phyloP scores from a whole-genome alignment of 1,140 invertebrate species.

The Drosophila tani region DNA sequence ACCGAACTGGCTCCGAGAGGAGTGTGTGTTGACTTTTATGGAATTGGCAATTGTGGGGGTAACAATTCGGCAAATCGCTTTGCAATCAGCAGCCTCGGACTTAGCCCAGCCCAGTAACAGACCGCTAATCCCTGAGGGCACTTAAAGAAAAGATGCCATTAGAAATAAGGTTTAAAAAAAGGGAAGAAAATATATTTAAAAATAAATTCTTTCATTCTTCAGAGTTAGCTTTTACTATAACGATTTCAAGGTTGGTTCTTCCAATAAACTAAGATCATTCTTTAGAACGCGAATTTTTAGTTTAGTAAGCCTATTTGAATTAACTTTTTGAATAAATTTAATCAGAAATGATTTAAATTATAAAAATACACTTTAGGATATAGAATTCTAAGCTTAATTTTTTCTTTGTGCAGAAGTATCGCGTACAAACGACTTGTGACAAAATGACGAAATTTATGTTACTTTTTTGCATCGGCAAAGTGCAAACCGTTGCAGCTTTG shows the following conservation, averaged over 20 bases:
- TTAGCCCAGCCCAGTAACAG: conserved; percentile 45
- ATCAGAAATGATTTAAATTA: not conserved
- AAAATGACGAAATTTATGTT: conserved; percentile 82
- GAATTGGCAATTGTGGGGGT: conserved; percentile 64
- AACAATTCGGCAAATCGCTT: conserved; percentile 73
- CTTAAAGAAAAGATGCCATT: not conserved
- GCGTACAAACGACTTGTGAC: conserved; percentile 70
- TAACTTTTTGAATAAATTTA: too few relatives aligned
- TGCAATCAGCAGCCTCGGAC: conserved; percentile 59
- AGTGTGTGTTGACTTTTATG: conserved; percentile 70
- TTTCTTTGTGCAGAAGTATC: conserved; percentile 29
- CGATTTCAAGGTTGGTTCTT: too few relatives aligned
- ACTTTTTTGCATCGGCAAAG: conserved; percentile 70
- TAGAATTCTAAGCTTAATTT: not conserved
- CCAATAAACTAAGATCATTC: too few relatives aligned
- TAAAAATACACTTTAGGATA: not conserved
- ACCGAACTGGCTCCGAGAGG: conserved; percentile 20
- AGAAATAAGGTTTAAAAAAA: not conserved
- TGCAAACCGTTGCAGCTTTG: conserved; percentile 60
- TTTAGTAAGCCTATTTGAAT: too few relatives aligned
- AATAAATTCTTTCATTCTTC: too few relatives aligned
- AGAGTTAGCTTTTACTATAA: too few relatives aligned
- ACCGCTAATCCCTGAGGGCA: conserved; percentile 36
- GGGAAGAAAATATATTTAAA: not conserved
- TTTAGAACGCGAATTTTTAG: too few relatives aligned